Conservation (phyloP, 2,113 vertebrate genomes). For the Vidua macroura region DNA sequence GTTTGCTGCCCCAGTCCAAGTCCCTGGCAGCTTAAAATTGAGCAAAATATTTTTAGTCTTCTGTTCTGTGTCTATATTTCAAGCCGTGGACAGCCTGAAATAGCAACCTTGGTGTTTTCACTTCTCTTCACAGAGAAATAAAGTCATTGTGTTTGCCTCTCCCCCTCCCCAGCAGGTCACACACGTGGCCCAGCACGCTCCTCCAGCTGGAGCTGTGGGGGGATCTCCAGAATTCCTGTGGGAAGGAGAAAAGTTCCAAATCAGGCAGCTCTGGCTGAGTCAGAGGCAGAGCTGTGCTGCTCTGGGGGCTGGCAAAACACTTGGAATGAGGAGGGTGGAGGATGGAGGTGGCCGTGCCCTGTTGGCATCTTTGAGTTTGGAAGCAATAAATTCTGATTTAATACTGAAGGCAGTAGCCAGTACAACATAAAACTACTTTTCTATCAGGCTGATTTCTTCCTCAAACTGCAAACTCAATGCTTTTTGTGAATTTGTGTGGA, state of each 20-base stretch:
- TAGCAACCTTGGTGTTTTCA: not conserved
- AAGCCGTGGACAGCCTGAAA: not conserved
- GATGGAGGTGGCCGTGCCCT: not conserved
- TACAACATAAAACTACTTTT: not conserved
- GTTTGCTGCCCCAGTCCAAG: not conserved
- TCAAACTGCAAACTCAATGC: not conserved
- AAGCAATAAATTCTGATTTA: not conserved
- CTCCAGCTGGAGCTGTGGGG: not conserved
- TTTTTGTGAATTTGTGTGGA: not conserved
- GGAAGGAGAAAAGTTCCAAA: slow-evolving; percentile 4
- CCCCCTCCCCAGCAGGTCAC: not conserved
- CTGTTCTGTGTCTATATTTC: not conserved
- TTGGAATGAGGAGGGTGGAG: not conserved
- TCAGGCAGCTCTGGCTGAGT: not conserved
- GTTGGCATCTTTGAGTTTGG: not conserved
- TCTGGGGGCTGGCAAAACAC: not conserved
- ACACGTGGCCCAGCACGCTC: not conserved
- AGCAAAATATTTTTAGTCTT: slow-evolving; percentile 12
- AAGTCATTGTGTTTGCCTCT: not conserved
- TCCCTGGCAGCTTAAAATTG: not conserved
- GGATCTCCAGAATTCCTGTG: slow-evolving; percentile 13
- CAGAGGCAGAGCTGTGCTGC: not conserved
- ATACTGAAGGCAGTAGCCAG: not conserved
- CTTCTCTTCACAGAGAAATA: not conserved
- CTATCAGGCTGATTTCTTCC: not conserved